phyloP scores from a whole-genome alignment of 2,113 vertebrate genomes.

The Ictidomys tridecemlineatus region DNA sequence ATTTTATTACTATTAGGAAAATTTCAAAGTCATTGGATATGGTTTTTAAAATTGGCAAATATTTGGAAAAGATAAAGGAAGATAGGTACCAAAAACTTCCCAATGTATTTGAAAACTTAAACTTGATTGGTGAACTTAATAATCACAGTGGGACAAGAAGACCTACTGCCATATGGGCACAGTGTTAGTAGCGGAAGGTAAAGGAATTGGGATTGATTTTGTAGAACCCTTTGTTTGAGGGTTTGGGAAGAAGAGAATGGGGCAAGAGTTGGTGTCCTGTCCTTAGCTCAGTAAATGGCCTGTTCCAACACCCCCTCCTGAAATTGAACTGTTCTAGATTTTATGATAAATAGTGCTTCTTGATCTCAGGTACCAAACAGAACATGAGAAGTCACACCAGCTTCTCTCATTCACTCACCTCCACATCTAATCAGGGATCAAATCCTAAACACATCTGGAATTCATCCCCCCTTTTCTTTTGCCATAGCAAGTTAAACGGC shows the following conservation, averaged over 20 bases:
- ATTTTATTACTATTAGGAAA: not conserved
- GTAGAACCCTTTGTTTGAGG: not conserved
- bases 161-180: not conserved
- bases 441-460: constrained; percentile 20
- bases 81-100: not conserved
- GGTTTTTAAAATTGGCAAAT: not conserved
- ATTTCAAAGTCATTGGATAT: not conserved
- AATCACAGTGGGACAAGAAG: not conserved
- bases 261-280: not conserved
- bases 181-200: not conserved
- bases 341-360: not conserved
- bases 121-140: not conserved
- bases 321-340: not conserved
- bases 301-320: not conserved
- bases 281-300: not conserved
- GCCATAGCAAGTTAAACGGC: not conserved
- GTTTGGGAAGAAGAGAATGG: not conserved
- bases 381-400: not conserved
- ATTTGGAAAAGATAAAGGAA: not conserved
- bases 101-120: not conserved
- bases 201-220: not conserved
- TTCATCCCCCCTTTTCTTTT: not conserved
- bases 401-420: not conserved
- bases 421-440: not conserved
- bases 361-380: not conserved